Evolutionary conservation across 2,888 invertebrate genomes (phyloP), one percentile per base, ranked within the genome.

Genomic region (Hirudinaria manillensis): DNA sequence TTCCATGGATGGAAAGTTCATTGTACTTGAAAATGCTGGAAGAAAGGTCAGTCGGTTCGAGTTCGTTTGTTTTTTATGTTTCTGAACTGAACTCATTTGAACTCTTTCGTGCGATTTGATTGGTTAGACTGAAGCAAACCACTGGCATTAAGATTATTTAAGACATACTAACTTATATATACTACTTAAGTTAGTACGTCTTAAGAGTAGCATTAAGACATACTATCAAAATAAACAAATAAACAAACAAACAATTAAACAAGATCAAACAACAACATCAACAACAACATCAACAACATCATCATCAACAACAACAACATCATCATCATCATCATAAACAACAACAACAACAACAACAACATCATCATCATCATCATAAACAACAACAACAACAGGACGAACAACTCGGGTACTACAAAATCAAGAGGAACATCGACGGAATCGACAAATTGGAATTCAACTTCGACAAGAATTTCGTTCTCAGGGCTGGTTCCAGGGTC

Each of bases 1-100:
- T 72, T 82, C 83, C 75, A 84, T 86, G 10, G 86, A 87, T 76
- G 87, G 87, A 72, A 85, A 86, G 78, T 87, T 81, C 81, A 83
- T 87, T 80, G 80, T 82, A 53, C 79, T 87, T 51, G 86, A 87
- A 80, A 87, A 87, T 80, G 87, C 86, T 45, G 83, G 86, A 76
- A 81, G 83, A 55, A 85, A 84, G 79, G 81, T 80, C 68, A n/a
- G 76, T 65, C 3, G 27, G 19, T 10, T 29, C 32, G 1, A 29
- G 1, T 65, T 29, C 1, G 29, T 70, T 24, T 32, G 1, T 45
- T 45, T 45, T 45, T 38, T 38, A 38, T 38, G 3, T 38, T 38
- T 38, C 38, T 3, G 38, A 38, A 38, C 38, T 38, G 38, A 3
- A 6, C 10, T 38, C 10, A 6, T 10, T 10, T 3, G 38, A 38